Evolutionary conservation across 2,113 vertebrate genomes (phyloP).

Genomic region (Lanius ludovicianus): DNA sequence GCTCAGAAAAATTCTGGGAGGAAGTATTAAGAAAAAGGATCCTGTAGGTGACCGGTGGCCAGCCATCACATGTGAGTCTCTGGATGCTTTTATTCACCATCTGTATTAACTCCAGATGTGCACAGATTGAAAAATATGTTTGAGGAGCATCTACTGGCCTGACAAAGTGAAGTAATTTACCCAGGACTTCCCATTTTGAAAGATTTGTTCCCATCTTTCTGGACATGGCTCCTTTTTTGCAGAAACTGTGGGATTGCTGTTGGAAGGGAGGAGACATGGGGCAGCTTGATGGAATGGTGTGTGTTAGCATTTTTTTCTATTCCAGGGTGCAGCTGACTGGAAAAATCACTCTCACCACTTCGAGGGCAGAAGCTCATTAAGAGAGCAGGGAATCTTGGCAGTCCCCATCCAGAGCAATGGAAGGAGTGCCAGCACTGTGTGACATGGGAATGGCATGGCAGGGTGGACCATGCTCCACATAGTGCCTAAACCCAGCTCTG

Average conservation of each 20-base stretch:
- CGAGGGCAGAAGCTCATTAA: not conserved
- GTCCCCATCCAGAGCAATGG: not conserved
- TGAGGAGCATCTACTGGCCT: not conserved
- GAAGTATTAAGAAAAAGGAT: not conserved
- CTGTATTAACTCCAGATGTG: not conserved
- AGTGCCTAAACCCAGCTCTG: not conserved
- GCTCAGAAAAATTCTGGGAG: not conserved
- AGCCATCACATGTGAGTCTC: not conserved
- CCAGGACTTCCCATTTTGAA: not conserved
- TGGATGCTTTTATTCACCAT: not conserved
- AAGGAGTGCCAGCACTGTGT: not conserved
- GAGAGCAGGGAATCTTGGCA: not conserved
- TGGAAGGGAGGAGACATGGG: fast-evolving
- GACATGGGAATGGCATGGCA: not conserved
- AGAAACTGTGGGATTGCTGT: not conserved
- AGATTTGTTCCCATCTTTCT: not conserved
- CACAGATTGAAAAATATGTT: not conserved
- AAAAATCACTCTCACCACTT: not conserved
- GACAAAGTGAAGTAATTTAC: not conserved
- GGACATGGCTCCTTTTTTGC: not conserved
- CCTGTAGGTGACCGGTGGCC: not conserved
- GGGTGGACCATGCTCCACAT: no score
- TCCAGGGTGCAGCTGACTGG: not conserved
- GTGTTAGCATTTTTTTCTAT: not conserved
- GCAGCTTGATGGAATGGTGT: not conserved